Evolutionary conservation across 2,113 vertebrate genomes (phyloP).

Genomic region (Synchiropus splendidus): DNA sequence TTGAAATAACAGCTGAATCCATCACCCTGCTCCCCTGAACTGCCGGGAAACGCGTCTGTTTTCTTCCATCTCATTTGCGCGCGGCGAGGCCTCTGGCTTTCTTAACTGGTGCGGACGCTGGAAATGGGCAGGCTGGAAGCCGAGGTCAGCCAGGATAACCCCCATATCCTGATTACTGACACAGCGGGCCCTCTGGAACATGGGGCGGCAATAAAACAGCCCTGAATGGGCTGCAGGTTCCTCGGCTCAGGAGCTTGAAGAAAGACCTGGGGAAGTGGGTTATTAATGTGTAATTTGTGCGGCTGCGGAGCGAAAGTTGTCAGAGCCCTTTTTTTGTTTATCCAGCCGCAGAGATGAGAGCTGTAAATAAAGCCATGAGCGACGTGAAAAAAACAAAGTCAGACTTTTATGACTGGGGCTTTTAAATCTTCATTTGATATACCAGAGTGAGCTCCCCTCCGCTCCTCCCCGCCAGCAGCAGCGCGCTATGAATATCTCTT

Average conservation of each 20-base stretch:
- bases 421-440: slow-evolving; percentile 62
- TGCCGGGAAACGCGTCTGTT: no score
- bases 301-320: no score
- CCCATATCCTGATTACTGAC: slow-evolving; percentile 73
- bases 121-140: slow-evolving; percentile 44
- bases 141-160: slow-evolving; percentile 73
- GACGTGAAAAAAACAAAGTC: slow-evolving; percentile 15
- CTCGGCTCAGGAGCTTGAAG: slow-evolving; percentile 7
- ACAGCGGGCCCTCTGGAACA: slow-evolving; percentile 60
- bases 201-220: slow-evolving; percentile 50
- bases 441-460: slow-evolving; percentile 27
- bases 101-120: no score
- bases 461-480: slow-evolving; percentile 21
- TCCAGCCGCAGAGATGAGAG: slow-evolving; percentile 34
- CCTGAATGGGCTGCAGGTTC: slow-evolving; percentile 34
- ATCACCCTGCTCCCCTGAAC: no score
- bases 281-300: no score
- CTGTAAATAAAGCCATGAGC: no score
- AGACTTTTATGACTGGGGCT: slow-evolving; percentile 17
- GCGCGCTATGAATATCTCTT: slow-evolving; percentile 67
- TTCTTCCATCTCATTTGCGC: no score
- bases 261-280: slow-evolving; percentile 15
- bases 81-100: no score
- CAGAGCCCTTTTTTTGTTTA: slow-evolving; percentile 41
- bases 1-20: no score